Percentiles rank a stretch among this genome's conserved stretches.
These are phyloP conservation scores for Amphiprion percula DNA, from an alignment of 2,113 vertebrate species.

Conservation along the genomic window DNA sequence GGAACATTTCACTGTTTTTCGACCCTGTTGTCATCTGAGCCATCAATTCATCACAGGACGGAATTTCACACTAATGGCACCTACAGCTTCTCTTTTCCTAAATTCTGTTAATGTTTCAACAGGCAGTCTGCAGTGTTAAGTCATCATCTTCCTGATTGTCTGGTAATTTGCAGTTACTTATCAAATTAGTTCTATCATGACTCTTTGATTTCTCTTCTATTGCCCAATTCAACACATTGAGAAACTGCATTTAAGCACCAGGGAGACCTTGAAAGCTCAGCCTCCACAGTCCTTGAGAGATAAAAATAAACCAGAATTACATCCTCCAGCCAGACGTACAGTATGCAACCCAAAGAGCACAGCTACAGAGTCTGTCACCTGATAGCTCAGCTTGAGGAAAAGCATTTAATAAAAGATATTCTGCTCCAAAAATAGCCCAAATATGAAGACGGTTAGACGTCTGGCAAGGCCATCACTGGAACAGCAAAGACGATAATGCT, in stretches of 20 bases:
- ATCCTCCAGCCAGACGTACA: slow-evolving; percentile 3
- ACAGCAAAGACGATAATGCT: not conserved
- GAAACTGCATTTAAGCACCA: not conserved
- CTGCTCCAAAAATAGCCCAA: slow-evolving; percentile 49
- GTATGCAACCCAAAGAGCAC: slow-evolving; percentile 22
- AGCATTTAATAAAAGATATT: slow-evolving; percentile 60
- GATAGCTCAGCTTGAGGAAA: slow-evolving; percentile 35
- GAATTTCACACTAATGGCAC: slow-evolving; percentile 20
- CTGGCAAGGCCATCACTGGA: slow-evolving; percentile 11
- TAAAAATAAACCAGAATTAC: slow-evolving; percentile 27
- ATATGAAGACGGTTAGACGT: slow-evolving; percentile 7
- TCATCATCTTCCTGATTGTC: not conserved
- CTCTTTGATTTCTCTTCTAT: not conserved
- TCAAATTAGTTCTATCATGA: not conserved
- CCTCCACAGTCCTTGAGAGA: slow-evolving; percentile 9
- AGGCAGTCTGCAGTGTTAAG: not conserved
- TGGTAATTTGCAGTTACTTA: not conserved
- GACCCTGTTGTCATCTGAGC: not conserved
- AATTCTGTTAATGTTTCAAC: not conserved
- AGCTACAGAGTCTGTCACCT: slow-evolving; percentile 43
- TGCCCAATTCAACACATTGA: not conserved
- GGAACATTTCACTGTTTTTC: not conserved
- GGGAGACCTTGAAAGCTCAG: not conserved
- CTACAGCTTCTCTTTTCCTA: not conserved
- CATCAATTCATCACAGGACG: not conserved